Percentiles rank a stretch among this genome's conserved stretches.
These are phyloP conservation scores for Zootermopsis nevadensis DNA, from an alignment of 2,888 invertebrate species.

Conservation along the genomic window DNA sequence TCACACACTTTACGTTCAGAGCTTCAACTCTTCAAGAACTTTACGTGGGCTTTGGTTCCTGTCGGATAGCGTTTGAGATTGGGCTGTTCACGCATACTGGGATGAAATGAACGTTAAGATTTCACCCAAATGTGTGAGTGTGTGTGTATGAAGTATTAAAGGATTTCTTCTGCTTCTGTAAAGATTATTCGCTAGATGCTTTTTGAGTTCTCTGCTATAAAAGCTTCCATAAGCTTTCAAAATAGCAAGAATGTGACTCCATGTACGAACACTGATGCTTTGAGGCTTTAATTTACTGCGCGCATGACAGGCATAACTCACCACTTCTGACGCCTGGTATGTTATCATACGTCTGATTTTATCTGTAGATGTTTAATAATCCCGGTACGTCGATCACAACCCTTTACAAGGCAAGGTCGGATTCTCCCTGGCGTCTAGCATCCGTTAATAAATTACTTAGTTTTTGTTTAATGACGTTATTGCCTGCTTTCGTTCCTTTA, in stretches of 20 bases:
- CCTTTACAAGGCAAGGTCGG: no score
- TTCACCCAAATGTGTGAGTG: not conserved
- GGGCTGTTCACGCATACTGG: not conserved
- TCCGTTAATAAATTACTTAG: no score
- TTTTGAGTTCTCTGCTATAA: slow-evolving; percentile 23
- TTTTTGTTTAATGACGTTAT: no score
- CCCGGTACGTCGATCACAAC: no score
- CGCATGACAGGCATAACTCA: not conserved
- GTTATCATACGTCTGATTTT: no score
- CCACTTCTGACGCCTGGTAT: not conserved
- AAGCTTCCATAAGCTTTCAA: slow-evolving; percentile 31
- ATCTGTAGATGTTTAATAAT: no score
- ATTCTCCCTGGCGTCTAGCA: no score
- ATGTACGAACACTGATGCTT: not conserved
- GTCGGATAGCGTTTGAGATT: not conserved
- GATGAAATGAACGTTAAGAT: slow-evolving; percentile 31
- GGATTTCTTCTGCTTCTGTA: slow-evolving; percentile 21
- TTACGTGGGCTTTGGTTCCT: no score
- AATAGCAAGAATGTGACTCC: slow-evolving; percentile 23
- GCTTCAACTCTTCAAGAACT: no score
- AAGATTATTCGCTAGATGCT: slow-evolving; percentile 31
- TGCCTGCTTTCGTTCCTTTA: no score
- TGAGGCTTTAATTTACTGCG: not conserved
- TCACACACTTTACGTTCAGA: no score
- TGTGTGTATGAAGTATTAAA: slow-evolving; percentile 33